These are phyloP conservation scores for Empidonax traillii DNA, from an alignment of 2,113 vertebrate genomes.

Conservation along the genomic window DNA sequence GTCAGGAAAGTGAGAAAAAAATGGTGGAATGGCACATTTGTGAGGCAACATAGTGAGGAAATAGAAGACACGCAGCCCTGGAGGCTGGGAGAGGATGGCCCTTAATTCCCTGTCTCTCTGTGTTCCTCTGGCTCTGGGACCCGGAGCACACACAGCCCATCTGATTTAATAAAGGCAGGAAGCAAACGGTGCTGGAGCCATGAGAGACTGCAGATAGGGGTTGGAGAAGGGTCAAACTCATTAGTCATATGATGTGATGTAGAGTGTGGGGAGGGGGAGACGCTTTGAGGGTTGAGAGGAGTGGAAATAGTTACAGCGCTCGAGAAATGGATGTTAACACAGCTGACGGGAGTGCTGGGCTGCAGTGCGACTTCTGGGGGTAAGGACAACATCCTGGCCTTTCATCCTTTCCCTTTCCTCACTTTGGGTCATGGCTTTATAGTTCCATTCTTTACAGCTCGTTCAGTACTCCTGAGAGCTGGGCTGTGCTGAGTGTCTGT, in stretches of 20 bases:
- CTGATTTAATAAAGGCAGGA: slow-evolving; percentile 66
- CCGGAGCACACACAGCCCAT: background rate
- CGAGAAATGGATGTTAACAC: background rate
- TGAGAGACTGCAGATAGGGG: slow-evolving; percentile 62
- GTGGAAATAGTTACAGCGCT: background rate
- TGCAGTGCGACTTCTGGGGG: background rate
- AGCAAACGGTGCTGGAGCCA: slow-evolving; percentile 27
- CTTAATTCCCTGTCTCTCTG: slow-evolving; percentile 25
- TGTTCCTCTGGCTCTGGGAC: slow-evolving; percentile 44
- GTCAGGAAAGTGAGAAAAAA: background rate
- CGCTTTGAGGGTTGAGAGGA: background rate
- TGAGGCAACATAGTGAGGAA: slow-evolving; percentile 1
- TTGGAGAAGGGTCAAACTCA: slow-evolving; percentile 65
- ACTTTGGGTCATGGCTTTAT: background rate
- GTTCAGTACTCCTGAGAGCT: background rate
- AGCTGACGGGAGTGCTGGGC: background rate
- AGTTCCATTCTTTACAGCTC: background rate
- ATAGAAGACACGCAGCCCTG: background rate
- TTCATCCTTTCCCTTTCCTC: background rate
- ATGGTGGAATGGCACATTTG: background rate
- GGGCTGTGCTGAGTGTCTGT: background rate
- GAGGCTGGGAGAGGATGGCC: background rate
- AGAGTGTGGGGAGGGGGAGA: slow-evolving; percentile 27
- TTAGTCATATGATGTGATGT: slow-evolving; percentile 48
- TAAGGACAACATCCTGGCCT: slow-evolving; percentile 29